phyloP scores from a whole-genome alignment of 2,113 vertebrate species.

The Oenanthe oenanthe region DNA sequence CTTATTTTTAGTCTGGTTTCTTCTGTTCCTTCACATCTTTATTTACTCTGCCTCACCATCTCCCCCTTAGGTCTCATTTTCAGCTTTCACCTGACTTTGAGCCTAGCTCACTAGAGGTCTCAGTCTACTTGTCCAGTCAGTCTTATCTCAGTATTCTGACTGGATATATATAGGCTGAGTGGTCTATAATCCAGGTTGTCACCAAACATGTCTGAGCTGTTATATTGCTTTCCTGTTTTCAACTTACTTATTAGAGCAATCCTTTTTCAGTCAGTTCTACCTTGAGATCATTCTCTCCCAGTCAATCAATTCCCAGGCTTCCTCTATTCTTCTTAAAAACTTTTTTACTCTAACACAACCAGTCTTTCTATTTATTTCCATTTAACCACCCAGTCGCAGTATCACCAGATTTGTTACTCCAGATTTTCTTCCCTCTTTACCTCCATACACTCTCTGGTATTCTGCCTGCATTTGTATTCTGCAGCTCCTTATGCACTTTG shows the following conservation, averaged over 20 bases:
- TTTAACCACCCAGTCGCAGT: background rate
- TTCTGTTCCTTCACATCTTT: background rate
- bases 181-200: background rate
- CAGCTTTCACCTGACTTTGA: background rate
- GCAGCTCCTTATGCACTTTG: background rate
- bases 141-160: background rate
- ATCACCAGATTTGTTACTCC: background rate
- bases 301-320: background rate
- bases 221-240: background rate
- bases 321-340: background rate
- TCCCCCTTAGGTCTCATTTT: background rate
- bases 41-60: background rate
- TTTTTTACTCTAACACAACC: background rate
- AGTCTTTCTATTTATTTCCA: background rate
- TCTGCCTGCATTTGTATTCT: background rate
- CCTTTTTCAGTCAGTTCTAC: background rate
- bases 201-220: background rate
- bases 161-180: background rate
- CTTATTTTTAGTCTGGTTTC: background rate
- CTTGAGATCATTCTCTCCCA: background rate
- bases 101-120: background rate
- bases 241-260: background rate
- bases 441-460: accelerated
- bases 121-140: background rate
- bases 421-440: background rate